These are phyloP conservation scores for Drosophila mimica DNA, from an alignment of 2,888 invertebrate genomes.

Conservation along the genomic window DNA sequence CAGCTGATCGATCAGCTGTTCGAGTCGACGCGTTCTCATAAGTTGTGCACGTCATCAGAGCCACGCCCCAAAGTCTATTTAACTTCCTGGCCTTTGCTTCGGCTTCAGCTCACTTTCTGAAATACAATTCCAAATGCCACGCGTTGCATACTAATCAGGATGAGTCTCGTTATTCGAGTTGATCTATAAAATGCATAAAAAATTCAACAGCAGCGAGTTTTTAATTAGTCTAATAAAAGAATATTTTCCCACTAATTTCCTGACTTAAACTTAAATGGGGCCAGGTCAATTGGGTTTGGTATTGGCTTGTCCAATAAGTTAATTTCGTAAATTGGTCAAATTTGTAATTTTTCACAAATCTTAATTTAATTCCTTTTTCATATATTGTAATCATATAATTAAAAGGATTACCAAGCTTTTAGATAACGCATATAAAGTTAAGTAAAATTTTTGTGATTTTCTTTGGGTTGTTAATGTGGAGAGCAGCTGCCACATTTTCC, in stretches of 20 bases:
- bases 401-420: accelerated
- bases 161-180: not conserved
- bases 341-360: not conserved
- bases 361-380: not conserved
- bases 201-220: not conserved
- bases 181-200: not conserved
- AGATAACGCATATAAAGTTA: not conserved
- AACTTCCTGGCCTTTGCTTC: slow-evolving; percentile 31
- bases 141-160: slow-evolving; percentile 32
- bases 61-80: slow-evolving; percentile 22
- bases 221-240: not conserved
- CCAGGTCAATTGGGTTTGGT: too few relatives aligned
- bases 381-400: not conserved
- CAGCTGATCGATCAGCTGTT: slow-evolving; percentile 14
- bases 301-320: not conserved
- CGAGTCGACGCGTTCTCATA: not conserved
- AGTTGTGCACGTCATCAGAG: slow-evolving; percentile 12
- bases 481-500: not conserved
- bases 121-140: slow-evolving; percentile 10
- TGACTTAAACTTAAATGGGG: not conserved
- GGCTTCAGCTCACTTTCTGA: not conserved
- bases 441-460: not conserved
- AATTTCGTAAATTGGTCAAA: not conserved
- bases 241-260: not conserved
- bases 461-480: not conserved